Base-by-base conservation (phyloP, 1,140 invertebrate genomes). In the Leptopilina clavipes region DNA sequence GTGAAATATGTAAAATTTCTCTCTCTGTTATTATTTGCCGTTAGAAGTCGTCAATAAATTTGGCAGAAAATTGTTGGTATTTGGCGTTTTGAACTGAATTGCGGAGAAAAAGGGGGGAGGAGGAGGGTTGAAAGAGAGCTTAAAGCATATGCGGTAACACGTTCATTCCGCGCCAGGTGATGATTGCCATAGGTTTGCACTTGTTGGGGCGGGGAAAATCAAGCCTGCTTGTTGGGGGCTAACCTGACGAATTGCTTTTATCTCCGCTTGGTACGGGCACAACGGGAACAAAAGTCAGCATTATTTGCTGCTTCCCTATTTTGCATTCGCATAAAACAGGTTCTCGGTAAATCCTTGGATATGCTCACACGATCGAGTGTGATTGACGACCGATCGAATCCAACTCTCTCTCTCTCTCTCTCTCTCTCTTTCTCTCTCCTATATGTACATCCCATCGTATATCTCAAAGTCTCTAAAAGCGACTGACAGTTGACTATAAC, bases 261-360 rank as follows among this genome's bases (percentile, higher is more conserved):
- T 65, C 59, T 65, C 59, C 59, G 59, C 59, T 14, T 65, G 59
- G 59, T 65, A 65, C 59, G 22, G 25, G 22, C 25, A 65, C 59
- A 37, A 6, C 25, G 59, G 22, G 59, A 37, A 65, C 59, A 65
- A 65, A 65, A 65, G 59, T 65, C 59, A 65, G 59, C 22, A 65
- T 65, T 65, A 65, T 65, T 65, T 65, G 22, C 59, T 31, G 59
- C 59, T 65, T 65, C 59, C 59, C 59, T 65, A 37, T 65, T 65
- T 65, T 65, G 59, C 59, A 65, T 65, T 65, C 59, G 59, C 25
- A 65, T 65, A 65, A 65, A 65, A 65, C 19, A 65, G 59, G 59
- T 65, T 65, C 25, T 65, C 59, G 25, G 11, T 65, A 65, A 65
- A 65, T 65, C 59, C 59, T 65, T 65, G 59, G 59, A 65, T 65